Evolutionary conservation across 2,888 invertebrate species (phyloP).

Genomic region (Matsumyia berberina): DNA sequence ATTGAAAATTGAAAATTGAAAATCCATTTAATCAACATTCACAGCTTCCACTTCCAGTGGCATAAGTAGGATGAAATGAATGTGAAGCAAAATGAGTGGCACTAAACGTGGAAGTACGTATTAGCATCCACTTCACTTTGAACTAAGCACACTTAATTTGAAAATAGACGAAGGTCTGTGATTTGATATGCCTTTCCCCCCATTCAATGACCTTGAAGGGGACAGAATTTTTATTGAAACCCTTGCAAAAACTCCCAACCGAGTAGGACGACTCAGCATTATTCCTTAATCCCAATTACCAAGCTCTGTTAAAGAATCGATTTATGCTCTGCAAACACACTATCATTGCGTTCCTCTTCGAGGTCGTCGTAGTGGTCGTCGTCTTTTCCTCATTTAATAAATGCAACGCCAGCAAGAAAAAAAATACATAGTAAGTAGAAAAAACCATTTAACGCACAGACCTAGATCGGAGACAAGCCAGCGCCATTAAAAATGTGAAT

Average conservation of each 20-base stretch:
- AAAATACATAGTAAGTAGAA: conserved; percentile 31
- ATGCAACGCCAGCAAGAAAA: conserved; percentile 65
- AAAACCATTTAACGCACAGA: conserved; percentile 68
- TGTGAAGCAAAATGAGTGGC: conserved; percentile 33
- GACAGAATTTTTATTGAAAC: conserved; percentile 15
- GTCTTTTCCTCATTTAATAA: conserved; percentile 47
- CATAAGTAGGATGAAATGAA: conserved; percentile 49
- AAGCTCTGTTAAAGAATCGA: conserved; percentile 32
- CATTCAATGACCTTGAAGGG: conserved; percentile 46
- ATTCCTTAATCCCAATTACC: conserved; percentile 34
- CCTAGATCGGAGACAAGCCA: conserved; percentile 67
- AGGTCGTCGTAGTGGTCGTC: not conserved
- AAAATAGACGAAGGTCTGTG: conserved; percentile 54
- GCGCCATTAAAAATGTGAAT: conserved; percentile 74
- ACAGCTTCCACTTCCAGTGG: conserved; percentile 42
- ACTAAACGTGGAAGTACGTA: conserved; percentile 52
- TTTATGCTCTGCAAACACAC: conserved; percentile 34
- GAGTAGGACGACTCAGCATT: conserved; percentile 37
- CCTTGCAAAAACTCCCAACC: conserved; percentile 4
- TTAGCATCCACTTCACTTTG: conserved; percentile 49
- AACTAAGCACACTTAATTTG: conserved; percentile 56
- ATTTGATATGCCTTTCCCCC: conserved; percentile 39
- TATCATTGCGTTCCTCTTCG: not conserved
- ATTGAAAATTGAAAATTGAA: conserved; percentile 5
- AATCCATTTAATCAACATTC: conserved; percentile 48